A percentile compares a stretch with the other conserved stretches of the same genome.
These are phyloP conservation scores for Leptinotarsa lineolata DNA, from an alignment of 1,140 invertebrate genomes.

Conservation along the genomic window DNA sequence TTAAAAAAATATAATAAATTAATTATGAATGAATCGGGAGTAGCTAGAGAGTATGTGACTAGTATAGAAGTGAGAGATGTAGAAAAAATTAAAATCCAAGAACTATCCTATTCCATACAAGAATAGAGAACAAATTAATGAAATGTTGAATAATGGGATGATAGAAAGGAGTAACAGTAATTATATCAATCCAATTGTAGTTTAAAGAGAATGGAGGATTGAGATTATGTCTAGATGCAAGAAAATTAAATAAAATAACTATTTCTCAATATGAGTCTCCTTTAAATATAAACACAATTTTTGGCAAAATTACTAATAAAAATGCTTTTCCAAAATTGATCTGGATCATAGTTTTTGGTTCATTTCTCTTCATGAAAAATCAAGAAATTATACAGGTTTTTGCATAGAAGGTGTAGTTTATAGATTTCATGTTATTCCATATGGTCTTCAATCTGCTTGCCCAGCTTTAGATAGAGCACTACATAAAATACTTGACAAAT, in stretches of 20 bases:
- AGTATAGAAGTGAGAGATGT: constrained; percentile 2
- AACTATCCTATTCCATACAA: constrained; percentile 11
- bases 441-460: constrained; percentile 56
- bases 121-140: constrained; percentile 16
- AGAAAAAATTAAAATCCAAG: constrained; percentile 1
- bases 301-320: constrained; percentile 45
- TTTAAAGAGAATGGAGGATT: constrained; percentile 47
- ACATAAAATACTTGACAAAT: constrained; percentile 47
- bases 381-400: constrained; percentile 46
- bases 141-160: constrained; percentile 47
- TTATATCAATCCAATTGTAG: constrained; percentile 52
- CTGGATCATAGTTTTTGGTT: constrained; percentile 42
- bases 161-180: constrained; percentile 51
- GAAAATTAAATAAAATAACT: constrained; percentile 50
- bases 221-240: constrained; percentile 53
- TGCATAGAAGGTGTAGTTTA: constrained; percentile 51
- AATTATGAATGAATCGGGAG: not conserved
- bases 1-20: not conserved
- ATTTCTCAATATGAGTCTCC: constrained; percentile 54
- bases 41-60: not conserved
- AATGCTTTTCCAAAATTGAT: constrained; percentile 46
- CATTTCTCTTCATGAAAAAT: constrained; percentile 47
- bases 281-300: constrained; percentile 56
- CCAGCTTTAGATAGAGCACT: constrained; percentile 56
- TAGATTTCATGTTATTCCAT: constrained; percentile 56